Percentiles rank a stretch among this genome's conserved stretches.
Conservation (phyloP, 1,140 invertebrate genomes). For the Aphelenchoides fujianensis region DNA sequence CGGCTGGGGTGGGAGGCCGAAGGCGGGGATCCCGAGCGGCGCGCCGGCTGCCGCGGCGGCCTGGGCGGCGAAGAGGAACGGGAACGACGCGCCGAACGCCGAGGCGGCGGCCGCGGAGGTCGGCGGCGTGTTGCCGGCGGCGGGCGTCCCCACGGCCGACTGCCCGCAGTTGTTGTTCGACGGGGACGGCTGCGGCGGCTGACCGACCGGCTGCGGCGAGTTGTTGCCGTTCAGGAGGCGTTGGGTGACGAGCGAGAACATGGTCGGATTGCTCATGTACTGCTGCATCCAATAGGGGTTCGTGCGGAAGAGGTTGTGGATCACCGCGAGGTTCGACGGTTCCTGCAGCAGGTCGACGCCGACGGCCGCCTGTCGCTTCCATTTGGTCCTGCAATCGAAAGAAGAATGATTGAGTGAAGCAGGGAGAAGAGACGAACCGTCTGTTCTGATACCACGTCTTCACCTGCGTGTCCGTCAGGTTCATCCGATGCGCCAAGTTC, state of each 20-base stretch:
- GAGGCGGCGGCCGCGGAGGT: too few species aligned
- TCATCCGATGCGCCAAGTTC: slow-evolving; percentile 91
- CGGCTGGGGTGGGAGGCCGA: too few species aligned
- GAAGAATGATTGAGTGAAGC: too few species aligned
- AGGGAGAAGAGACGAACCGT: too few species aligned
- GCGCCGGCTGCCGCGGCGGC: too few species aligned
- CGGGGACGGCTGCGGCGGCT: background rate
- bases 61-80: too few species aligned
- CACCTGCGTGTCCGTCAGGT: slow-evolving; percentile 94
- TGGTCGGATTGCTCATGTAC: slow-evolving; percentile 34
- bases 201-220: background rate
- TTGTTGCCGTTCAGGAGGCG: background rate
- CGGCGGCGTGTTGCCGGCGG: too few species aligned
- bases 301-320: slow-evolving; percentile 83
- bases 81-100: too few species aligned
- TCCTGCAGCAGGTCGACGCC: slow-evolving; percentile 91
- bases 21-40: too few species aligned
- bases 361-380: slow-evolving; percentile 97
- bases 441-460: slow-evolving; percentile 99
- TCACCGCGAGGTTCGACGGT: slow-evolving; percentile 90
- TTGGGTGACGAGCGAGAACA: slow-evolving; percentile 5
- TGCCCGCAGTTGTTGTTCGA: slow-evolving; percentile 13
- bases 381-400: too few species aligned
- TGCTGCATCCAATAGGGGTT: slow-evolving; percentile 71
- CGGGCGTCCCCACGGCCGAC: too few species aligned